phyloP scores from a whole-genome alignment of 2,888 invertebrate genomes.

The Lymantria dispar region DNA sequence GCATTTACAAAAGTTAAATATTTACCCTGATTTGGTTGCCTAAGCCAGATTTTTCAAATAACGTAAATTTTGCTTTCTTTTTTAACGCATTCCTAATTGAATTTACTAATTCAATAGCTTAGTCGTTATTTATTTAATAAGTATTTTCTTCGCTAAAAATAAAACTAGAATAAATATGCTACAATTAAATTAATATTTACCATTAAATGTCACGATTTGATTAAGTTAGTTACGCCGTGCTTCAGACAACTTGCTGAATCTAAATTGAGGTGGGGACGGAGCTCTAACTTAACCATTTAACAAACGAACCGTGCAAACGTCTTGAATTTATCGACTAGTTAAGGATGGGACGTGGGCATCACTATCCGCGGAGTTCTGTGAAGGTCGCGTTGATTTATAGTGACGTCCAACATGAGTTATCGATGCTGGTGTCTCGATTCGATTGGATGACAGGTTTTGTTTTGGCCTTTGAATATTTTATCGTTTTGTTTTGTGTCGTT shows the following conservation, averaged over 20 bases:
- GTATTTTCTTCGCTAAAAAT: no score
- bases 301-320: conserved; percentile 50
- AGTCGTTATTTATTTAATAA: no score
- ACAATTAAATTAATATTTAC: no score
- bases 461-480: conserved; percentile 36
- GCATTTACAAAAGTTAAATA: no score
- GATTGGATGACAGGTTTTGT: conserved; percentile 37
- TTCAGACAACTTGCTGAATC: conserved; percentile 33
- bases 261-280: conserved; percentile 28
- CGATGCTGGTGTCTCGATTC: conserved; percentile 59
- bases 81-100: no score
- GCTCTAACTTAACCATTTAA: conserved; percentile 30
- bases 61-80: no score
- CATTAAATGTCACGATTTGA: no score
- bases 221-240: conserved; percentile 5
- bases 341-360: conserved; percentile 72
- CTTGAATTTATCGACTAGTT: conserved; percentile 70
- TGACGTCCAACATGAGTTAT: conserved; percentile 73
- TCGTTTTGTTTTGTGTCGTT: conserved; percentile 29
- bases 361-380: conserved; percentile 66
- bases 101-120: no score
- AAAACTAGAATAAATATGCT: no score
- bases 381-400: conserved; percentile 74
- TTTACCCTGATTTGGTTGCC: no score
- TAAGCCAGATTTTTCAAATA: no score